These are phyloP conservation scores for Aporophyla lueneburgensis DNA, from an alignment of 2,888 invertebrate genomes.

Conservation along the genomic window DNA sequence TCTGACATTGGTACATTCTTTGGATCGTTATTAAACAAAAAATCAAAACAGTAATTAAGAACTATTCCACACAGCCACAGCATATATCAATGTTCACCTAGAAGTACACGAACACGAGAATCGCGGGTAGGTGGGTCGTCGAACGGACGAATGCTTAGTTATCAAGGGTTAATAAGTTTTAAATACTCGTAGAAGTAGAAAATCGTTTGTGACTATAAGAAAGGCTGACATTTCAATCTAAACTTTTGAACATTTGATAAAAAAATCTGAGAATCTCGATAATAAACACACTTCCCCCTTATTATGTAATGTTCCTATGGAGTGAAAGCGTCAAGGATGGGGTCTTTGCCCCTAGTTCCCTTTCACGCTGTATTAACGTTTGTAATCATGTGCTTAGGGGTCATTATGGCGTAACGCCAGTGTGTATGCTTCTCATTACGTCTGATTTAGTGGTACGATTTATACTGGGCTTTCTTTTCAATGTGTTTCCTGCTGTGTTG, in stretches of 20 bases:
- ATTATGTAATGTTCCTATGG: constrained; percentile 62
- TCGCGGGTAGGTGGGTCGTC: no score
- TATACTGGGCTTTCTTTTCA: constrained; percentile 67
- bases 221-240: not conserved
- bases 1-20: no score
- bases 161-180: no score
- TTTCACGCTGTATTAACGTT: constrained; percentile 63
- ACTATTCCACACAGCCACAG: no score
- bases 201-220: not conserved
- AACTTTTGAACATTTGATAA: not conserved
- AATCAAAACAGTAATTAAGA: no score
- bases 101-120: no score
- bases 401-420: constrained; percentile 56
- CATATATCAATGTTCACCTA: no score
- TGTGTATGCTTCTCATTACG: constrained; percentile 66
- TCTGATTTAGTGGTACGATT: constrained; percentile 69
- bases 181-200: not conserved
- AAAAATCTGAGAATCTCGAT: constrained; percentile 18
- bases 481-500: constrained; percentile 42
- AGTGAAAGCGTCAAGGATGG: constrained; percentile 76
- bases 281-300: constrained; percentile 50
- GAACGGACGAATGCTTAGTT: no score
- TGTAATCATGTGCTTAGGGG: constrained; percentile 55
- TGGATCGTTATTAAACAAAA: no score
- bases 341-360: constrained; percentile 72